phyloP scores from a whole-genome alignment of 2,888 invertebrate species.

The Pseudococcus viburni region DNA sequence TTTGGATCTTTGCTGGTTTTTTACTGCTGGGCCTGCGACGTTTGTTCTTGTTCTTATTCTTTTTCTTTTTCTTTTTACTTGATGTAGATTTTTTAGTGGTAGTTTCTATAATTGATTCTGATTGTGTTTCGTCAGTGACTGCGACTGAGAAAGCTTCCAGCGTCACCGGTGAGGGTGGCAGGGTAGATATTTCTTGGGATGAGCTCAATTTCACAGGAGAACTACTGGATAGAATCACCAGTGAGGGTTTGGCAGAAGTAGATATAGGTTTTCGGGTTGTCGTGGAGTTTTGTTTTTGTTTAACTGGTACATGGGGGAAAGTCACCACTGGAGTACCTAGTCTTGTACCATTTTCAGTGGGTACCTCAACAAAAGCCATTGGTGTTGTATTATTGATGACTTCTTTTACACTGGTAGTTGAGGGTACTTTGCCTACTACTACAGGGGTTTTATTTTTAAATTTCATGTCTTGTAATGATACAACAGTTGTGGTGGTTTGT shows the following conservation, averaged over 20 bases:
- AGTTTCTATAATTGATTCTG: background rate
- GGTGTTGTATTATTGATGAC: constrained; percentile 68
- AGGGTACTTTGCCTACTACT: constrained; percentile 70
- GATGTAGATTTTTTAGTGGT: constrained; percentile 70
- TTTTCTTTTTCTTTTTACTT: constrained; percentile 70
- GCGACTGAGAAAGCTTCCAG: constrained; percentile 65
- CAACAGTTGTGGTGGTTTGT: constrained; percentile 59
- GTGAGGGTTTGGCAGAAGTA: constrained; percentile 63
- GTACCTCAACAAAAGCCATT: constrained; percentile 69
- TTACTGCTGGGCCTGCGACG: constrained; percentile 72
- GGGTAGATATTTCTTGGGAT: constrained; percentile 56
- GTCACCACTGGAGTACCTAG: constrained; percentile 68
- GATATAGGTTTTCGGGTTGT: constrained; percentile 68
- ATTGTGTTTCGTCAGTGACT: background rate
- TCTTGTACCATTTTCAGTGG: constrained; percentile 69
- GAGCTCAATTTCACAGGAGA: constrained; percentile 47
- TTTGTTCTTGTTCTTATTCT: constrained; percentile 71
- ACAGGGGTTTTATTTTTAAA: constrained; percentile 70
- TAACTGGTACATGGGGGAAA: constrained; percentile 68
- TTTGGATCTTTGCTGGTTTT: constrained; percentile 72
- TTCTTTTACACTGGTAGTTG: constrained; percentile 68
- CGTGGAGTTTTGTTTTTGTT: constrained; percentile 66
- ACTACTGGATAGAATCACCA: constrained; percentile 57
- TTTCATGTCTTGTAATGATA: constrained; percentile 69
- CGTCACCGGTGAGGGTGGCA: constrained; percentile 66